These are phyloP conservation scores for Prochilodus magdalenae DNA, from an alignment of 2,113 vertebrate species.

Conservation along the genomic window DNA sequence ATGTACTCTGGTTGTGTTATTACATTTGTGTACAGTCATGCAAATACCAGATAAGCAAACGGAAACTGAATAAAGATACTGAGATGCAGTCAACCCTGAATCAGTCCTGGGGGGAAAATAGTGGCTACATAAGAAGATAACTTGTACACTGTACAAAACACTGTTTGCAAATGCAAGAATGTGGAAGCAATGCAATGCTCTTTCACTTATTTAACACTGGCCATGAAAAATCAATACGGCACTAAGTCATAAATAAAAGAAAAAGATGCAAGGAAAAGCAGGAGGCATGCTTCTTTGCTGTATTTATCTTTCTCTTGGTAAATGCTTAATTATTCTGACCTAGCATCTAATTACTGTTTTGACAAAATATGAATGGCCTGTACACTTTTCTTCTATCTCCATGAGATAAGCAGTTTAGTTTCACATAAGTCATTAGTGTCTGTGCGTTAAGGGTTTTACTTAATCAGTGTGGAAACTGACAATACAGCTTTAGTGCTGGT, in stretches of 20 bases:
- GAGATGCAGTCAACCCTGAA: too few species aligned
- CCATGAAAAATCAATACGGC: not conserved
- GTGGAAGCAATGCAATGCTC: not conserved
- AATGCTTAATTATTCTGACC: not conserved
- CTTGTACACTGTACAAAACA: slow-evolving; percentile 8
- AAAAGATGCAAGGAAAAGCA: not conserved
- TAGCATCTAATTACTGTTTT: slow-evolving; percentile 13
- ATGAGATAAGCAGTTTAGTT: not conserved
- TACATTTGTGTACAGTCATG: not conserved
- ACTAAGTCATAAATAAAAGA: not conserved
- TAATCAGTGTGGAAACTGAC: slow-evolving; percentile 7
- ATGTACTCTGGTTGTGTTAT: not conserved
- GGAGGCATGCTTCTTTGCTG: not conserved
- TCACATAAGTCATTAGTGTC: not conserved
- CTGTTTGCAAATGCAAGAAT: not conserved
- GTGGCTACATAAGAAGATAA: not conserved
- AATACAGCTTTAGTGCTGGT: slow-evolving; percentile 22
- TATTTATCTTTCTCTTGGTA: not conserved
- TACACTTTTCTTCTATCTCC: not conserved
- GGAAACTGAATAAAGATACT: too few species aligned
- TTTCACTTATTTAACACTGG: not conserved
- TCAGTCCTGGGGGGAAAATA: too few species aligned
- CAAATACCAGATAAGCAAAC: not conserved
- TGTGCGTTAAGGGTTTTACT: slow-evolving; percentile 1
- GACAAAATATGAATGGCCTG: not conserved